Percentiles rank a stretch among this genome's conserved stretches.
Conservation (phyloP, 2,797 vertebrate genomes). For the Eospalax fontanierii region DNA sequence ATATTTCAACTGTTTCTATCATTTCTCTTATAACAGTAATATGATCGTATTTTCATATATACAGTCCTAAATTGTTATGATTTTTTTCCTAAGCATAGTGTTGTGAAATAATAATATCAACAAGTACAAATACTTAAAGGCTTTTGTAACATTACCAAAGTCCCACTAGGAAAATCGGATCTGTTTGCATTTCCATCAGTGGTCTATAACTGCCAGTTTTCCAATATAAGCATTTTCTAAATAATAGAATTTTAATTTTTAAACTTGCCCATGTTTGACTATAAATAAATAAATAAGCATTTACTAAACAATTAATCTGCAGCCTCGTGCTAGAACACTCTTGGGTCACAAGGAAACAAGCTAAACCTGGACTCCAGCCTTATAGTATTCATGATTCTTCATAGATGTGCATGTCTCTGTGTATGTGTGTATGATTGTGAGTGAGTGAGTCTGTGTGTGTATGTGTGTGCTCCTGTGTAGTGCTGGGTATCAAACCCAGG, state of each 20-base stretch:
- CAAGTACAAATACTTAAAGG: background rate
- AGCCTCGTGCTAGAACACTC: background rate
- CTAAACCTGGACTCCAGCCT: background rate
- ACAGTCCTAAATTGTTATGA: constrained; percentile 20
- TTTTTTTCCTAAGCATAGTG: constrained; percentile 55
- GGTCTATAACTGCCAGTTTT: background rate
- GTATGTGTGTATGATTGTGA: background rate
- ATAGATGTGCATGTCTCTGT: background rate
- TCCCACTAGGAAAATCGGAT: background rate
- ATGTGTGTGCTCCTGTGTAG: background rate
- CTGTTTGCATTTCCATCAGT: background rate
- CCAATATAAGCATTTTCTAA: constrained; percentile 32
- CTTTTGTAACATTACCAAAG: constrained; percentile 51
- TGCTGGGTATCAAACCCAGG: background rate
- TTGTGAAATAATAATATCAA: constrained; percentile 23
- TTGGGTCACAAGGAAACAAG: constrained; percentile 24
- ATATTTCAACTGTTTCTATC: constrained; percentile 5
- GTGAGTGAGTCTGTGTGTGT: background rate
- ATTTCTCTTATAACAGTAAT: constrained; percentile 31
- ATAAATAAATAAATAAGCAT: constrained; percentile 13
- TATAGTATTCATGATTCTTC: background rate
- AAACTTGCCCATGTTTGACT: constrained; percentile 20
- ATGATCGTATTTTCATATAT: constrained; percentile 1
- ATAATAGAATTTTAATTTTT: constrained; percentile 53
- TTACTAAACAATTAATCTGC: background rate